Evolutionary conservation across 92 coral and sea anemone species (phyloP).

Genomic region (Actinostola sp.): DNA sequence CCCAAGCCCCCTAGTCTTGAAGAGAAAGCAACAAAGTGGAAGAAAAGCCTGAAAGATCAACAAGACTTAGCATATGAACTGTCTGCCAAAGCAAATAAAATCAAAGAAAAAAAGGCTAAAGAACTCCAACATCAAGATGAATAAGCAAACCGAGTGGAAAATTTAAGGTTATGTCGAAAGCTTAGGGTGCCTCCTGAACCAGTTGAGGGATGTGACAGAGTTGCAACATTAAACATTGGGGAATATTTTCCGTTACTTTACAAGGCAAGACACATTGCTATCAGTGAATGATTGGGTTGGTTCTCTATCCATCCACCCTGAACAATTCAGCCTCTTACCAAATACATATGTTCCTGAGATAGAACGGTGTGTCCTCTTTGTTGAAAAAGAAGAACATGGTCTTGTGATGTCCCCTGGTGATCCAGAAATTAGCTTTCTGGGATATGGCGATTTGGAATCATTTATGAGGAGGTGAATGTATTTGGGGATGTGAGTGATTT

Average conservation of each 20-base stretch:
- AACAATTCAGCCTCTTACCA: neutral
- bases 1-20: neutral
- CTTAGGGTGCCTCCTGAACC: neutral
- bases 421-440: neutral
- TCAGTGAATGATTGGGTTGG: neutral
- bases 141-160: neutral
- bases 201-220: neutral
- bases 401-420: neutral
- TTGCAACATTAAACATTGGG: neutral
- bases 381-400: neutral
- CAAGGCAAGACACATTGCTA: neutral
- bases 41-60: neutral
- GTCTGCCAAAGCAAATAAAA: neutral
- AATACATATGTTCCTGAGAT: neutral
- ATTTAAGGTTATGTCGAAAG: neutral
- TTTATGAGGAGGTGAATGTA: neutral
- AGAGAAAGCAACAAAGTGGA: neutral
- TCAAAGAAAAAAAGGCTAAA: neutral
- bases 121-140: too few relatives aligned
- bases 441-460: neutral
- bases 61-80: neutral
- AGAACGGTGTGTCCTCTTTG: neutral
- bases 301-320: neutral
- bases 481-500: neutral
- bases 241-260: neutral